These are phyloP conservation scores for Passerina amoena DNA, from an alignment of 2,113 vertebrate genomes.

Conservation along the genomic window DNA sequence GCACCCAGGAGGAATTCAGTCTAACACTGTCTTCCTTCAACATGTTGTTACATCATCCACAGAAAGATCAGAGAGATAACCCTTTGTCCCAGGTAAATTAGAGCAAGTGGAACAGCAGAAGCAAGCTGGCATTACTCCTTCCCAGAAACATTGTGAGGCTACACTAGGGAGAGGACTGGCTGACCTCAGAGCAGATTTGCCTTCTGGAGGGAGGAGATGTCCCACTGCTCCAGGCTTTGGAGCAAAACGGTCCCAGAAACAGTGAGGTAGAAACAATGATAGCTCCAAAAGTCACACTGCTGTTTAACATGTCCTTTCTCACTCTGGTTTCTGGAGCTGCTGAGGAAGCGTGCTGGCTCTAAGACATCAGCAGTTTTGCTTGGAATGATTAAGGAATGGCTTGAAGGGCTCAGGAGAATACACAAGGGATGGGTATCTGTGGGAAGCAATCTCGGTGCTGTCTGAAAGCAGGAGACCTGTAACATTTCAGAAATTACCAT, in stretches of 20 bases:
- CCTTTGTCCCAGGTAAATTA: neutral
- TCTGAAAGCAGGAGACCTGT: neutral
- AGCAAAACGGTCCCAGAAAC: neutral
- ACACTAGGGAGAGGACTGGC: neutral
- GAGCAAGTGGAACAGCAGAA: neutral
- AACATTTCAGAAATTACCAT: neutral
- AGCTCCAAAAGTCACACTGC: neutral
- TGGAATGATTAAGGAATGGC: neutral
- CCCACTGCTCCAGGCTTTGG: neutral
- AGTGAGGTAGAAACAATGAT: neutral
- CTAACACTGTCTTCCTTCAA: neutral
- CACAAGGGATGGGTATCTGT: neutral
- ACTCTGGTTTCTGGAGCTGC: neutral
- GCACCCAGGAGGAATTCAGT: neutral
- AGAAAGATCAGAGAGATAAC: neutral
- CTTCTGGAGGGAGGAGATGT: neutral
- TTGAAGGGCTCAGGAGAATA: neutral
- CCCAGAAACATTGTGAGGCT: neutral
- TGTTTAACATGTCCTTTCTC: neutral
- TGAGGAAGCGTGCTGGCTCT: neutral
- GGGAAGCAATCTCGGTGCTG: neutral
- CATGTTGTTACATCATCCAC: neutral
- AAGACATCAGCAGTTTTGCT: neutral
- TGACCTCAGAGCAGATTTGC: neutral
- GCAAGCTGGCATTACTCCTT: neutral